Evolutionary conservation across 2,797 vertebrate genomes (phyloP).

Genomic region (Gallirallus australis): DNA sequence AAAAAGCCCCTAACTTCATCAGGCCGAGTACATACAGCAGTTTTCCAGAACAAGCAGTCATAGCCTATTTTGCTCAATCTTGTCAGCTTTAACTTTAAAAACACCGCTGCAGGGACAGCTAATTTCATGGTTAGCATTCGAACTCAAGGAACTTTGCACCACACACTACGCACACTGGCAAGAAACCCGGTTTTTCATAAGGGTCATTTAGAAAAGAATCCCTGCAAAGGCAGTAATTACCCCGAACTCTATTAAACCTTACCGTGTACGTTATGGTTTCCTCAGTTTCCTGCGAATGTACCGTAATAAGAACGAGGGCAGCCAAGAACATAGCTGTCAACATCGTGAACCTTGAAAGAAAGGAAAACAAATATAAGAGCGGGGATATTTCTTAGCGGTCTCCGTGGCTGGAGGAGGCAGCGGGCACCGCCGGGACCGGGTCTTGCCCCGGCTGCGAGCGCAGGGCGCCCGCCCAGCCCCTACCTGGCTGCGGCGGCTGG

Average conservation of each 20-base stretch:
- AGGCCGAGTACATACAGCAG: not conserved
- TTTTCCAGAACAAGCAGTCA: not conserved
- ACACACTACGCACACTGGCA: not conserved
- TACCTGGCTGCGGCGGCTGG: constrained; percentile 4
- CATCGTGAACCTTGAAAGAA: constrained; percentile 80
- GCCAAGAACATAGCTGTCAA: constrained; percentile 78
- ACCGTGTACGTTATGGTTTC: constrained; percentile 94
- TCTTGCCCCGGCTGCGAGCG: not conserved
- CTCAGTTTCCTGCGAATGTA: constrained; percentile 88
- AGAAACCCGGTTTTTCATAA: not conserved
- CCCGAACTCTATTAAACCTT: constrained; percentile 73
- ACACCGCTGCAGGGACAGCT: not conserved
- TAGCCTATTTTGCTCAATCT: not conserved
- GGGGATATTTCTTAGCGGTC: not conserved
- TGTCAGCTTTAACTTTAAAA: not conserved
- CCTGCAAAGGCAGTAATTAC: constrained; percentile 29
- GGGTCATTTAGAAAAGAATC: constrained; percentile 44
- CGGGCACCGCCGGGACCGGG: not conserved
- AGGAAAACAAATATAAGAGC: constrained; percentile 29
- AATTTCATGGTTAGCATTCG: not conserved
- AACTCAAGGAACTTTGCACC: not conserved
- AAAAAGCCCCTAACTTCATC: not conserved
- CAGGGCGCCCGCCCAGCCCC: not conserved
- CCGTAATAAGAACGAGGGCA: constrained; percentile 82
- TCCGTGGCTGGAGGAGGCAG: not conserved